A percentile compares a stretch with the other conserved stretches of the same genome.
These are phyloP conservation scores for Drosophila colorata DNA, from an alignment of 2,888 invertebrate genomes.

Conservation along the genomic window DNA sequence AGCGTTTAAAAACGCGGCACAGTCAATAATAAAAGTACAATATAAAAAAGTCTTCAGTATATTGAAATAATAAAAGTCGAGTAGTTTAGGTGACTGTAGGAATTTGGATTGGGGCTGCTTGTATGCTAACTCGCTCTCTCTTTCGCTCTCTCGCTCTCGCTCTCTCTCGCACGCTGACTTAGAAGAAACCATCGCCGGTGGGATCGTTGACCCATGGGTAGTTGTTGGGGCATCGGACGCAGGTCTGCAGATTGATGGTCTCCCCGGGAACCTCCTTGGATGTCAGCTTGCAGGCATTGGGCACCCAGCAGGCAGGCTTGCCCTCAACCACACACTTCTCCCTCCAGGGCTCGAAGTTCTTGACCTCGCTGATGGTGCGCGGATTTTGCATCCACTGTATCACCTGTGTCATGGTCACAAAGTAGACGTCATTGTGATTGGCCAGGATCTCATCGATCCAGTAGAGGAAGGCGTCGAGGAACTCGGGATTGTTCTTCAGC, in stretches of 20 bases:
- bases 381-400: conserved; percentile 98
- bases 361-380: conserved; percentile 92
- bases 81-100: conserved; percentile 50
- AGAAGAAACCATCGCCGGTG: conserved; percentile 91
- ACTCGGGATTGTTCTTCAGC: conserved; percentile 96
- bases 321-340: conserved; percentile 97
- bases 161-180: conserved; percentile 86
- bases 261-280: conserved; percentile 97
- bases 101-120: conserved; percentile 60
- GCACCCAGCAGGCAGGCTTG: conserved; percentile 93
- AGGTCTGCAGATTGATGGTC: conserved; percentile 96
- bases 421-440: conserved; percentile 96
- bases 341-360: conserved; percentile 97
- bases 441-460: conserved; percentile 96
- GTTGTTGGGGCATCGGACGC: conserved; percentile 96
- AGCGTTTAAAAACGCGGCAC: conserved; percentile 50
- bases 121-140: conserved; percentile 37
- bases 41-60: conserved; percentile 65
- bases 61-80: conserved; percentile 46
- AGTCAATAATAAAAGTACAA: conserved; percentile 56
- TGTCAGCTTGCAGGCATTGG: conserved; percentile 95
- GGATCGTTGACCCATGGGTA: conserved; percentile 98
- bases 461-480: conserved; percentile 95
- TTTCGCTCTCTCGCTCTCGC: conserved; percentile 11
- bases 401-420: conserved; percentile 98